phyloP scores from a whole-genome alignment of 2,888 invertebrate genomes.

The Parnassius orleans region DNA sequence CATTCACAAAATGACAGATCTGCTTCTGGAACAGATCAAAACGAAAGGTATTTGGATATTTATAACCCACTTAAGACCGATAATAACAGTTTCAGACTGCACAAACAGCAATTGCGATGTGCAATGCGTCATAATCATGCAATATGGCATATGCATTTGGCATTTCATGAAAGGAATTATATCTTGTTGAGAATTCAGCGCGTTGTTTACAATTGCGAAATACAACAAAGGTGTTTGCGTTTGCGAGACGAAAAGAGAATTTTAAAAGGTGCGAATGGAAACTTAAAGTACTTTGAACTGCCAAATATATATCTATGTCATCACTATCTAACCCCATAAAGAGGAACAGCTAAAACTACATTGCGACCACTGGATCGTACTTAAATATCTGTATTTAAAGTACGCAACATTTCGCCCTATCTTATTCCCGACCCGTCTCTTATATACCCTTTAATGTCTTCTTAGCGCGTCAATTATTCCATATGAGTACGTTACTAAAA shows the following conservation, averaged over 20 bases:
- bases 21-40: conserved; percentile 10
- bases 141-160: conserved; percentile 13
- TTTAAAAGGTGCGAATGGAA: conserved; percentile 7
- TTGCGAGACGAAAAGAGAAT: conserved; percentile 17
- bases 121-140: conserved; percentile 18
- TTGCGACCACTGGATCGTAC: no score
- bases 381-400: no score
- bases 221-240: conserved; percentile 21
- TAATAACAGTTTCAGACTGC: conserved; percentile 14
- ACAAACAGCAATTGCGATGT: conserved; percentile 18
- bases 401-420: no score
- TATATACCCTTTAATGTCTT: no score
- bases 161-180: conserved; percentile 22
- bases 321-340: no score
- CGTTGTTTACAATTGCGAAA: conserved; percentile 24
- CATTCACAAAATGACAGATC: neutral
- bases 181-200: conserved; percentile 15
- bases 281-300: neutral
- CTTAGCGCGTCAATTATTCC: no score
- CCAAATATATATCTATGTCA: no score
- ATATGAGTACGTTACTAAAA: no score
- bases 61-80: conserved; percentile 7
- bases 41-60: conserved; percentile 11
- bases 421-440: no score
- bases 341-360: no score